phyloP scores from a whole-genome alignment of 2,113 vertebrate species.

The Scortum barcoo region DNA sequence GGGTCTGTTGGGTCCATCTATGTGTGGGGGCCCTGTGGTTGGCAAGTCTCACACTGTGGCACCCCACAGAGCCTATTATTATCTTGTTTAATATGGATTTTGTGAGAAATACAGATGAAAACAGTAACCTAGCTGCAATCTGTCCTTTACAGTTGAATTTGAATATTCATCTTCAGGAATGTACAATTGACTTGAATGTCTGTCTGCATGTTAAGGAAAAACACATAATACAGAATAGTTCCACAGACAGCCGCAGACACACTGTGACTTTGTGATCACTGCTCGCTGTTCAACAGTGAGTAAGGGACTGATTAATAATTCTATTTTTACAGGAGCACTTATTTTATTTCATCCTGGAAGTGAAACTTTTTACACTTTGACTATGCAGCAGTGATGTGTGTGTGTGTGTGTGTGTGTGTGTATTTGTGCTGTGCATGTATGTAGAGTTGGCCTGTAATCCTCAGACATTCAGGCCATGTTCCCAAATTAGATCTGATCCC shows the following conservation, averaged over 20 bases:
- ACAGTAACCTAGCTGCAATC: not conserved
- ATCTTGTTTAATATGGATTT: not conserved
- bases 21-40: constrained; percentile 52
- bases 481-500: constrained; percentile 80
- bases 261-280: too few relatives aligned
- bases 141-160: not conserved
- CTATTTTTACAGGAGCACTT: constrained; percentile 24
- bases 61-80: constrained; percentile 49
- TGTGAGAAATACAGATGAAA: not conserved
- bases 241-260: not conserved
- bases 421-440: constrained; percentile 10
- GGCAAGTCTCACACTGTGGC: constrained; percentile 63
- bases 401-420: constrained; percentile 2
- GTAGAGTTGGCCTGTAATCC: constrained; percentile 67
- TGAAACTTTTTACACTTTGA: constrained; percentile 11
- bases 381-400: not conserved
- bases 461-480: constrained; percentile 56
- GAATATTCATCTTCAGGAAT: not conserved
- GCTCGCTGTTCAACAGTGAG: not conserved
- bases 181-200: too few relatives aligned
- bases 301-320: not conserved
- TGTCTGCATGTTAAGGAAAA: not conserved
- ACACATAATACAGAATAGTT: not conserved
- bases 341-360: not conserved
- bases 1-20: constrained; percentile 40